These are phyloP conservation scores for Eupsilia transversa DNA, from an alignment of 2,888 invertebrate genomes.

Conservation along the genomic window DNA sequence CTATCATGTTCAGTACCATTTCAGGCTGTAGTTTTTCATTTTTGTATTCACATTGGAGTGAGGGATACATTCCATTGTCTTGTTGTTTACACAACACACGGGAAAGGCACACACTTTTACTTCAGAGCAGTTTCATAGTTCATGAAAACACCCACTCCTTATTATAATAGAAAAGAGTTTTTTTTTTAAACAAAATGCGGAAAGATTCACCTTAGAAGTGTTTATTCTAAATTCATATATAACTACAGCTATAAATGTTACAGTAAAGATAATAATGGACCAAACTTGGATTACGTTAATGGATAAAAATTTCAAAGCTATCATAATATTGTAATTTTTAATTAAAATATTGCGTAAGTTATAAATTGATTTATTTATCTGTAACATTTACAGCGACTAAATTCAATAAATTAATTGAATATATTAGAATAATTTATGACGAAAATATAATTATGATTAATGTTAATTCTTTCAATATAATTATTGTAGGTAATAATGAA, in stretches of 20 bases:
- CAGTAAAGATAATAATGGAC: constrained; percentile 53
- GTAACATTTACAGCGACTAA: constrained; percentile 63
- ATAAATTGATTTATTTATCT: constrained; percentile 41
- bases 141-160: constrained; percentile 61
- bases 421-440: constrained; percentile 55
- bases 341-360: constrained; percentile 29
- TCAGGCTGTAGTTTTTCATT: constrained; percentile 35
- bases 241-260: constrained; percentile 62
- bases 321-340: constrained; percentile 27
- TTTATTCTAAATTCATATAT: constrained; percentile 59
- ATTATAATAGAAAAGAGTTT: constrained; percentile 53
- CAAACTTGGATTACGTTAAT: constrained; percentile 48
- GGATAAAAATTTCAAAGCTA: constrained; percentile 43
- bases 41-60: constrained; percentile 47
- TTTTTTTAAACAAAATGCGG: constrained; percentile 49
- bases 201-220: constrained; percentile 55
- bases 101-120: constrained; percentile 69
- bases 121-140: constrained; percentile 61
- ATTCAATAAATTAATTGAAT: constrained; percentile 56
- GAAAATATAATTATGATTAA: constrained; percentile 61
- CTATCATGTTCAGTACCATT: constrained; percentile 29
- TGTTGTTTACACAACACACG: constrained; percentile 55
- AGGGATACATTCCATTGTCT: constrained; percentile 64
- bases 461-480: constrained; percentile 54
- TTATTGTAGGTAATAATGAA: constrained; percentile 64